Percentiles rank a stretch among this genome's conserved stretches.
Evolutionary conservation across 2,797 vertebrate genomes (phyloP).

Genomic region (Lerista edwardsae): DNA sequence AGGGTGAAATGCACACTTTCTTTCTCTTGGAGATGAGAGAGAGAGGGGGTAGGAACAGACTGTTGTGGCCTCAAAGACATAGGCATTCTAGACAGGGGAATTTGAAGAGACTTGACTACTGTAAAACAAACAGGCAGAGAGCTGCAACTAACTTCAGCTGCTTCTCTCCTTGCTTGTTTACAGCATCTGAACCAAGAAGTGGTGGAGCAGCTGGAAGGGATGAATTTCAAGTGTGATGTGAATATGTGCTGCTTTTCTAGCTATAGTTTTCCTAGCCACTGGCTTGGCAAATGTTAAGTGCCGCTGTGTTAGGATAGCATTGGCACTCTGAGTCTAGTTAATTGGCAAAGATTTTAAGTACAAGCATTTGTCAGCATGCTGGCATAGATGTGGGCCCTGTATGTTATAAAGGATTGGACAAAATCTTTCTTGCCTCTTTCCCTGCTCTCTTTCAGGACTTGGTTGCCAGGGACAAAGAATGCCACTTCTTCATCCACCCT

Average conservation of each 20-base stretch:
- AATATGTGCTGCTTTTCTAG: background rate
- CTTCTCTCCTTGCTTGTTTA: background rate
- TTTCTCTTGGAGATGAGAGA: background rate
- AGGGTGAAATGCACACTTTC: background rate
- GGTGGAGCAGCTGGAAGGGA: background rate
- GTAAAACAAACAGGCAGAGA: background rate
- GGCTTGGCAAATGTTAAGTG: background rate
- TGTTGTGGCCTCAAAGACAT: too few relatives aligned
- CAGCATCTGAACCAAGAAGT: background rate
- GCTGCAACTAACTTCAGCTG: background rate
- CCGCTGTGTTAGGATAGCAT: background rate
- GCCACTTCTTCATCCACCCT: slow-evolving; percentile 22
- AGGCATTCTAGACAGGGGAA: background rate
- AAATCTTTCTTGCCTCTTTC: slow-evolving; percentile 17
- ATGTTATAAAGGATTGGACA: background rate
- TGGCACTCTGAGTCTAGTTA: background rate
- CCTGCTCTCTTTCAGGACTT: slow-evolving; percentile 23
- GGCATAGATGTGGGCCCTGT: background rate
- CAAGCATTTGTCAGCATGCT: background rate
- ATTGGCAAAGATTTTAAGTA: background rate
- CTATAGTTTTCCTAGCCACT: background rate
- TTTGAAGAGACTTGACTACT: background rate
- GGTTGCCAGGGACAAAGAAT: slow-evolving; percentile 23
- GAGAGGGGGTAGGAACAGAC: background rate
- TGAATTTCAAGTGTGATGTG: background rate